These are phyloP conservation scores for Salvelinus namaycush DNA, from an alignment of 2,113 vertebrate genomes.

Conservation along the genomic window DNA sequence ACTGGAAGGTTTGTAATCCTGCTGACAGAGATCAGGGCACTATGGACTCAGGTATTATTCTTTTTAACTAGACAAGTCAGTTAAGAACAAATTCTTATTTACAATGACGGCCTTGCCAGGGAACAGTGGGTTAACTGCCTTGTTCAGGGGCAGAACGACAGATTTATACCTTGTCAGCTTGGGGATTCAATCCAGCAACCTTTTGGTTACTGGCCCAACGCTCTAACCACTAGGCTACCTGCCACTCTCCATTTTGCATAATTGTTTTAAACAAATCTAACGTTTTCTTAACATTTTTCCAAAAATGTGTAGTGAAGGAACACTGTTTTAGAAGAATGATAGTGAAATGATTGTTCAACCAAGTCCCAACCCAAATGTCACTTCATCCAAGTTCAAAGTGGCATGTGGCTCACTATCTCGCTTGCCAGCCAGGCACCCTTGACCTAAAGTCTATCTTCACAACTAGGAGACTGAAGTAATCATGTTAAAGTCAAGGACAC, in stretches of 20 bases:
- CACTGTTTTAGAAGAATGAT: not conserved
- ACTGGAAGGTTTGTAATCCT: constrained; percentile 47
- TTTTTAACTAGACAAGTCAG: too few relatives aligned
- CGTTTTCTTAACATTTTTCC: not conserved
- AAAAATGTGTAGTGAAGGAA: not conserved
- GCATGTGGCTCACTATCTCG: not conserved
- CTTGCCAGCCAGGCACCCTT: not conserved
- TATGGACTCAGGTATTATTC: not conserved
- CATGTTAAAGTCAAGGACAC: not conserved
- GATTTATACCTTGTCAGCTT: too few relatives aligned
- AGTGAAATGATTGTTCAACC: not conserved
- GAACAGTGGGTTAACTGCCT: too few relatives aligned
- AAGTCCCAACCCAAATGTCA: not conserved
- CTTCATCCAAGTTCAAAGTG: not conserved
- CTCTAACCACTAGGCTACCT: too few relatives aligned
- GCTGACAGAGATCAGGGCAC: constrained; percentile 36
- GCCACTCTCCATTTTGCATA: too few relatives aligned
- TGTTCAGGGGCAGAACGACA: too few relatives aligned
- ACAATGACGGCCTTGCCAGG: too few relatives aligned
- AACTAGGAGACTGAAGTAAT: not conserved
- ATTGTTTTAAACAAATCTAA: not conserved
- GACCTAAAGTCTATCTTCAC: constrained; percentile 2
- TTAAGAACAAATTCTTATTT: too few relatives aligned
- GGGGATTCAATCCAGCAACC: too few relatives aligned
- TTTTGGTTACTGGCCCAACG: too few relatives aligned